Percentiles rank a stretch among this genome's conserved stretches.
These are phyloP conservation scores for Ctenicera cuprea DNA, from an alignment of 2,888 invertebrate species.

Conservation along the genomic window DNA sequence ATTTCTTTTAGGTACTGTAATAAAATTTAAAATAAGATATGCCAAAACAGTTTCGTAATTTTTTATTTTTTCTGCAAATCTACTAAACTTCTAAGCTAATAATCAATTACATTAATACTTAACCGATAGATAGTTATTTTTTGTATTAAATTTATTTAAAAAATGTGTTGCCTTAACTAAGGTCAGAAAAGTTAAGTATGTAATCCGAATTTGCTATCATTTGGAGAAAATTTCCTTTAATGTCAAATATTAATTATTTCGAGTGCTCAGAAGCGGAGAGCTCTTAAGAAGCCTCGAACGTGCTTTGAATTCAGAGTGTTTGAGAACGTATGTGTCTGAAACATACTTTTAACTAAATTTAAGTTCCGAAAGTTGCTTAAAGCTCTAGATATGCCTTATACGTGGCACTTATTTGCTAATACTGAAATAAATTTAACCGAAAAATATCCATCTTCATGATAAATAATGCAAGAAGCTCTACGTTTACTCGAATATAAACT, in stretches of 20 bases:
- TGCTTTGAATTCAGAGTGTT: constrained; percentile 25
- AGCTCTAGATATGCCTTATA: neutral
- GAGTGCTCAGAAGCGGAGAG: constrained; percentile 34
- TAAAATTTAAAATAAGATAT: no score
- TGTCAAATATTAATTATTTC: constrained; percentile 39
- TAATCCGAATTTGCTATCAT: constrained; percentile 1
- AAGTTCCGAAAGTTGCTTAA: constrained; percentile 16
- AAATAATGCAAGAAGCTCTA: constrained; percentile 29
- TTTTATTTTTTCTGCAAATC: no score
- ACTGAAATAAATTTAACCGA: constrained; percentile 20
- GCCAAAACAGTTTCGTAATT: no score
- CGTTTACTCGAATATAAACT: neutral
- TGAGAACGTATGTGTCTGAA: constrained; percentile 32
- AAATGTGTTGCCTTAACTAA: no score
- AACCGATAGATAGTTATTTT: no score
- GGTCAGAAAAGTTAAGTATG: neutral
- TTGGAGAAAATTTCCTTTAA: constrained; percentile 18
- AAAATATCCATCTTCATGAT: constrained; percentile 20
- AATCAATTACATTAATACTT: no score
- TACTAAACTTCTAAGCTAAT: no score
- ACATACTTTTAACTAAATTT: constrained; percentile 35
- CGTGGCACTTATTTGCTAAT: constrained; percentile 12
- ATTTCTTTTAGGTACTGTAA: no score
- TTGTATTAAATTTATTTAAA: no score
- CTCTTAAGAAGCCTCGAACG: constrained; percentile 37